Conservation (phyloP, 2,888 invertebrate genomes). For the Troilus luridus region DNA sequence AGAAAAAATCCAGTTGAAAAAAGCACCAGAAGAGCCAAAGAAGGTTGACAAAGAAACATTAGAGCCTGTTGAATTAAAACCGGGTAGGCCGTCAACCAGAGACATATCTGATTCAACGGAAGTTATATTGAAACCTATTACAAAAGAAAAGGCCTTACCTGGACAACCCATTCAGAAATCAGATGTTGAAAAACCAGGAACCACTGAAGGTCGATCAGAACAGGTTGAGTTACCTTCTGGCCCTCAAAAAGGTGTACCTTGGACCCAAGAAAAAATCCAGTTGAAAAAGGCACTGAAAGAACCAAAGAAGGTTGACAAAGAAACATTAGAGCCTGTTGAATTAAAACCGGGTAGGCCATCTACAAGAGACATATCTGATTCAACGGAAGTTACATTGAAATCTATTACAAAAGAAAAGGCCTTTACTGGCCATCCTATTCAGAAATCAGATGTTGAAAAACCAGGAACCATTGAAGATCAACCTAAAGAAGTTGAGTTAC, state of each 20-base stretch:
- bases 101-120: slow-evolving; percentile 38
- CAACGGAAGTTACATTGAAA: background rate
- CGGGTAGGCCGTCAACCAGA: slow-evolving; percentile 50
- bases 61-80: slow-evolving; percentile 66
- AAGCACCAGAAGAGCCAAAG: slow-evolving; percentile 64
- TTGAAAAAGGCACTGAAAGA: slow-evolving; percentile 67
- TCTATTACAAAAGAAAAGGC: slow-evolving; percentile 7
- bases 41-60: slow-evolving; percentile 58
- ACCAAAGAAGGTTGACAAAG: slow-evolving; percentile 54
- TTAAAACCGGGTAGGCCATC: background rate
- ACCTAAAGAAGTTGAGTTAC: background rate
- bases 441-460: background rate
- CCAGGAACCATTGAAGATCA: background rate
- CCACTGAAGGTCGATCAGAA: background rate
- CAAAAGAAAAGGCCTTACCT: background rate
- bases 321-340: background rate
- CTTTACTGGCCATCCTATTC: background rate
- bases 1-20: slow-evolving; percentile 66
- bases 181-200: background rate
- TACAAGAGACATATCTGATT: slow-evolving; percentile 6
- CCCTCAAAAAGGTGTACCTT: slow-evolving; percentile 66
- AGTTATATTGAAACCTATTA: slow-evolving; percentile 27
- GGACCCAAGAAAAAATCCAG: slow-evolving; percentile 69
- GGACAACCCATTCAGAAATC: background rate
- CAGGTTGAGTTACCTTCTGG: background rate